Base-by-base conservation (phyloP, 2,888 invertebrate genomes). In the Drosophila setosimentum region DNA sequence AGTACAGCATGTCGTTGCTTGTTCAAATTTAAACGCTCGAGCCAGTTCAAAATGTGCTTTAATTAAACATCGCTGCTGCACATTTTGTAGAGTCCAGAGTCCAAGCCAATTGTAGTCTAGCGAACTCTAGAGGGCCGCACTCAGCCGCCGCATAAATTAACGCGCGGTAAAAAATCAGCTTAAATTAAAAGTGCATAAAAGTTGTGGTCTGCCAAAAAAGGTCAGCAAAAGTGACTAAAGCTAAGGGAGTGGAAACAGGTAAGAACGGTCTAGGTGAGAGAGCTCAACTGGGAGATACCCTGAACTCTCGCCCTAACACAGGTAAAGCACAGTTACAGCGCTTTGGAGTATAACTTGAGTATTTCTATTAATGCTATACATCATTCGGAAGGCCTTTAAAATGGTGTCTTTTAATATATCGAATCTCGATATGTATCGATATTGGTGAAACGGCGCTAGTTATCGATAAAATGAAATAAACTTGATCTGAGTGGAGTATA, bases 11-110 rank as follows among this genome's bases (percentile, higher is more conserved):
- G n/a, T 27, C 30, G 51, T 29, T 87, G 71, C 63, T 72, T 89
- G 82, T 89, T 78, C 82, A 87, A 87, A 89, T 82, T 89, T 68
- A 76, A 89, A 71, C 71, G 79, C 68, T 76, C 78, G 68, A 68
- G 78, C 82, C 78, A 89, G 76, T 74, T 73, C 58, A 53, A 50
- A 72, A 80, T 66, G 29, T 78, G 68, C 77, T 69, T 80, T 68
- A 69, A 77, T 73, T 89, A 84, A 81, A 68, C 78, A 73, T 68
- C 68, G 70, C 57, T 30, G 61, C 65, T 71, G 68, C 73, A 76
- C 61, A 73, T 69, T 73, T 45, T 48, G 49, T 64, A 29, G 53
- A 21, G 58, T 42, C 18, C 49, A 59, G 30, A 48, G 18, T 37
- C 40, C 42, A 27, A 58, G 3, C 49, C 45, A 58, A 57, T 27